Base-by-base conservation (phyloP, 2,888 invertebrate species). In the Scaeva pyrastri region DNA sequence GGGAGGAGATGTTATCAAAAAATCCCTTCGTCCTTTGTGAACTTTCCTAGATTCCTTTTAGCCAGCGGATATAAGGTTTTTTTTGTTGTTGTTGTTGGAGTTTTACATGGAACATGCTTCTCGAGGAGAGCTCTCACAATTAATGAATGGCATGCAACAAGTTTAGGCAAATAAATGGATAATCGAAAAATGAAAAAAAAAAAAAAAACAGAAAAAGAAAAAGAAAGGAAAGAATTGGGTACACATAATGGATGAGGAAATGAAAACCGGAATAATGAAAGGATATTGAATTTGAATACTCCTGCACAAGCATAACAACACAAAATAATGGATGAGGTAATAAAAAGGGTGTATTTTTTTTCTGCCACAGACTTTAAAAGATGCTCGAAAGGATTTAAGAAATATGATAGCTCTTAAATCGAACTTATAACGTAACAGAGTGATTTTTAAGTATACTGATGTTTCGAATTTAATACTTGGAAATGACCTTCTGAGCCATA, bases 401-500 rank as follows among this genome's bases (percentile, higher is more conserved):
- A n/a, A n/a, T n/a, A n/a, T n/a, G n/a, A n/a, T n/a, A n/a, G n/a
- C n/a, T n/a, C n/a, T n/a, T n/a, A n/a, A n/a, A n/a, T n/a, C n/a
- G n/a, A n/a, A n/a, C n/a, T n/a, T n/a, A n/a, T n/a, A n/a, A n/a
- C n/a, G n/a, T n/a, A 31, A 31, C 31, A 31, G 31, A 6, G 5
- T 31, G 1, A 1, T 5, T 31, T 31, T 5, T 31, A n/a, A n/a
- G n/a, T 31, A 31, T 31, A 7, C 1, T 31, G 8, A 7, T 5
- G 31, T 31, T 10, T 11, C 6, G 4, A 23, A 70, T 31, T 85
- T 88, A 88, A 83, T 89, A 90, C 73, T 89, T 89, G 1, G 88
- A 72, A 26, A 90, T 89, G 14, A 92, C 90, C 79, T 88, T 89
- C 60, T 89, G 45, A 75, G 91, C 92, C 92, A 92, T 92, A 79